phyloP scores from a whole-genome alignment of 2,797 vertebrate genomes.

The Paguma larvata region DNA sequence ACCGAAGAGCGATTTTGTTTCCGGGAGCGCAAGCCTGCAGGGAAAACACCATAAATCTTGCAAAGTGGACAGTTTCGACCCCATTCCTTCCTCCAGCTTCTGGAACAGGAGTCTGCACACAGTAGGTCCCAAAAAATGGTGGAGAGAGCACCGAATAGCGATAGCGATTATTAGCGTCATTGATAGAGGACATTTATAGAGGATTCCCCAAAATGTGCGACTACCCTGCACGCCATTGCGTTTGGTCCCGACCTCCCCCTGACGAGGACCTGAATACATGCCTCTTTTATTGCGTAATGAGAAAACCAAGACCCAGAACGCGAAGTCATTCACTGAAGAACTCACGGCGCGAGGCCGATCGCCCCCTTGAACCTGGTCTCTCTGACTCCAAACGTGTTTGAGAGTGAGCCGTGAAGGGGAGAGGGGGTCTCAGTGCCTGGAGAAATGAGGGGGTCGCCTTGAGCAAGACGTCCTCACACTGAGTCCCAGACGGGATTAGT shows the following conservation, averaged over 20 bases:
- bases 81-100: not conserved
- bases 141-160: accelerated
- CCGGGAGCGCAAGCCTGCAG: not conserved
- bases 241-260: not conserved
- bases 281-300: not conserved
- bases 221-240: accelerated
- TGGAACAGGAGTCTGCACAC: not conserved
- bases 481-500: accelerated
- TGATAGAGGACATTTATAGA: accelerated
- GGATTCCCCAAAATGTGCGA: accelerated
- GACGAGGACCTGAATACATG: accelerated
- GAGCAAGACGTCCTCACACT: accelerated
- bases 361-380: not conserved
- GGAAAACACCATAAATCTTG: not conserved
- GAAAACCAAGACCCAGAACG: not conserved
- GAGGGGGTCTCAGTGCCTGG: accelerated
- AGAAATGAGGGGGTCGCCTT: accelerated
- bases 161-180: accelerated
- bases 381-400: accelerated
- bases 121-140: not conserved
- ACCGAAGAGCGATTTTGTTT: constrained; percentile 30
- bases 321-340: not conserved
- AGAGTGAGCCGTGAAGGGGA: accelerated
- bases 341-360: accelerated
- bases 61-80: not conserved